These are phyloP conservation scores for Oscheius onirici DNA, from an alignment of 2,888 invertebrate species.

Conservation along the genomic window DNA sequence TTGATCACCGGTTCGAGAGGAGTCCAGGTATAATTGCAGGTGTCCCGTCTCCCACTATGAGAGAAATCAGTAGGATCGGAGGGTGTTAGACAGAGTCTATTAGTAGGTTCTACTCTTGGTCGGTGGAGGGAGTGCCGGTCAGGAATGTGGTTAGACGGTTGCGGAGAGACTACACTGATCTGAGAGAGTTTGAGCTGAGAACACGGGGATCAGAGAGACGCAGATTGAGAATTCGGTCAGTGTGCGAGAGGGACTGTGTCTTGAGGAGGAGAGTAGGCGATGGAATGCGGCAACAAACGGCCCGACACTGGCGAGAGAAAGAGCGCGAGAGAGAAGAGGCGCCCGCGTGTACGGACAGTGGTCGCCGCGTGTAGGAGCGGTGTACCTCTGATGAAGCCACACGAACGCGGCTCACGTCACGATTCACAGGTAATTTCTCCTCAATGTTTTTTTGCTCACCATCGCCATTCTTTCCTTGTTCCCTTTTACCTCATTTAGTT, in stretches of 20 bases:
- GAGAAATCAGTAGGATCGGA: not conserved
- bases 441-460: not conserved
- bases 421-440: not conserved
- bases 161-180: slow-evolving; percentile 30
- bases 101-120: not conserved
- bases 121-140: not conserved
- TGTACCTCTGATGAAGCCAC: slow-evolving; percentile 16
- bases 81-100: not conserved
- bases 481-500: not conserved
- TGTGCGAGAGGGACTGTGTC: not conserved
- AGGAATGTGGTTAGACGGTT: slow-evolving; percentile 21
- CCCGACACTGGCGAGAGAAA: not conserved
- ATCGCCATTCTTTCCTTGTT: not conserved
- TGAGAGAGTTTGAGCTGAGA: not conserved
- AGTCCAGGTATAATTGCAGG: slow-evolving; percentile 17
- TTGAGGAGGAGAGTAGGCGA: not conserved
- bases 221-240: slow-evolving; percentile 23
- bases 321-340: not conserved
- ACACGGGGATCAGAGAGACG: slow-evolving; percentile 20
- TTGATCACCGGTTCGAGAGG: not conserved
- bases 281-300: slow-evolving; percentile 1
- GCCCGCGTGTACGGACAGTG: slow-evolving; percentile 26
- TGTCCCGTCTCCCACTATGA: too few species aligned
- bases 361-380: slow-evolving; percentile 5
- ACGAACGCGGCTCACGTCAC: slow-evolving; percentile 18